These are phyloP conservation scores for Steinernema carpocapsae DNA, from an alignment of 2,888 invertebrate genomes.

Conservation along the genomic window DNA sequence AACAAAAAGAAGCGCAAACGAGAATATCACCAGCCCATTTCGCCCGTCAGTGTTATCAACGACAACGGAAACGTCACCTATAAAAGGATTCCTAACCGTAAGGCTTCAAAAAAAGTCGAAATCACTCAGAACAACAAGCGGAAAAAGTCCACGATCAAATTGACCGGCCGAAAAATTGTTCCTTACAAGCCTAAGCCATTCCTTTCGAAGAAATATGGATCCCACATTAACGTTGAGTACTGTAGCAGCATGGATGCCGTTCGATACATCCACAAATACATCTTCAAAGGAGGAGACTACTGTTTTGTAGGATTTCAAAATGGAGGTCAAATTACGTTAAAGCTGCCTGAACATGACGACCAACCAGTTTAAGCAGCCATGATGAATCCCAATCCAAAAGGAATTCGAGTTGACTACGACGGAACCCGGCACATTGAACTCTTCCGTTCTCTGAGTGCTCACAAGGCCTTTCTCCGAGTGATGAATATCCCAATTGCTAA, in stretches of 20 bases:
- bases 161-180: background rate
- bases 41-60: background rate
- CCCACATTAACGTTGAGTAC: background rate
- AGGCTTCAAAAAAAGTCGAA: background rate
- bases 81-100: background rate
- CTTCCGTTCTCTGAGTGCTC: background rate
- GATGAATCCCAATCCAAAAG: no score
- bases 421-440: background rate
- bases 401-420: background rate
- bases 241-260: background rate
- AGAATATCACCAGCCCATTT: no score
- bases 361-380: no score
- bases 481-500: background rate
- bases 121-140: background rate
- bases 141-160: background rate
- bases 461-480: background rate
- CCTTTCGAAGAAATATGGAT: background rate
- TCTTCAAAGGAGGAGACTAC: background rate
- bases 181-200: slow-evolving; percentile 5
- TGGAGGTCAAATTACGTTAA: background rate
- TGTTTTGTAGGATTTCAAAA: background rate
- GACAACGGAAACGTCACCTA: background rate
- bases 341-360: background rate
- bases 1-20: no score
- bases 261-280: background rate